Base-by-base conservation (phyloP, 2,888 invertebrate genomes). In the Tenthredo livida region DNA sequence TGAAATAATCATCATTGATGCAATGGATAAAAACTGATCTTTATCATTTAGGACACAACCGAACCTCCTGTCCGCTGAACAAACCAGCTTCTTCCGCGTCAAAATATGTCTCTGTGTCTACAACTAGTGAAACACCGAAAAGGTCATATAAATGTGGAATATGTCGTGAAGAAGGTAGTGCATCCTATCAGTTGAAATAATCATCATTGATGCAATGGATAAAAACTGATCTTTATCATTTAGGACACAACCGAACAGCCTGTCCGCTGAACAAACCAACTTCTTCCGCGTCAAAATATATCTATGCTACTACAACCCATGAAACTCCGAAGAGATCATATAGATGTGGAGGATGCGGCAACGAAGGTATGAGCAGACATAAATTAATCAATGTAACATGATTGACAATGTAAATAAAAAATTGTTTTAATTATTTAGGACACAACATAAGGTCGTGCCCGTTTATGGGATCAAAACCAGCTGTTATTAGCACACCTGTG, bases 401-500 rank as follows among this genome's bases (percentile, higher is more conserved):
- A 70, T 70, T 25, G 1, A 10, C 25, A 61, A 4, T 2, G 25
- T 61, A 9, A 43, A 70, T 37, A 15, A 43, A 72, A 43, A 43
- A 73, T 73, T 29, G 43, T 40, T 40, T 43, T 25, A 12, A 43
- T 21, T 43, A 43, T 43, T 43, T 15, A 73, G 72, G 72, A 73
- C 72, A 73, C 25, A 73, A 73, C 72, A 43, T 73, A 73, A 40
- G 21, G 21, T 43, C 72, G 21, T 73, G 72, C 72, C 72, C 72
- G n/a, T n/a, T n/a, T n/a, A n/a, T n/a, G n/a, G n/a, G n/a, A n/a
- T n/a, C n/a, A n/a, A n/a, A n/a, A n/a, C n/a, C 40, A 12, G 43
- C 40, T 73, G 40, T 43, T 70, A 15, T 40, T 17, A n/a, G 17
- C 17, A 70, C 33, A 6, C 70, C 70, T 70, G 9, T 29, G n/a